Evolutionary conservation across 2,888 invertebrate species (phyloP).

Genomic region (Hecatera dysodea): DNA sequence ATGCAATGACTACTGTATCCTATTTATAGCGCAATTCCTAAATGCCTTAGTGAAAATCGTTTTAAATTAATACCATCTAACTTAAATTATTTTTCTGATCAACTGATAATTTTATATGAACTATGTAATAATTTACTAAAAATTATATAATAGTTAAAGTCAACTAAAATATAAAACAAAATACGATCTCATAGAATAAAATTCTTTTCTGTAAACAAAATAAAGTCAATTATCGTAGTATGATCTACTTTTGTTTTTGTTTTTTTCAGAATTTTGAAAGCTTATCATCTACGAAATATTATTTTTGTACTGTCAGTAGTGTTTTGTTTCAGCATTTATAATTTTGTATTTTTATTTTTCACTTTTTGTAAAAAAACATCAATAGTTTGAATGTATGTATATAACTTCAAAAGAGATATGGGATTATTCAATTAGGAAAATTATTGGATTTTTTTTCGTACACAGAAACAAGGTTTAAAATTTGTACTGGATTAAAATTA

Average conservation of each 20-base stretch:
- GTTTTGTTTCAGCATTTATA: constrained; percentile 35
- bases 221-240: constrained; percentile 2
- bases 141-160: not conserved
- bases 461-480: constrained; percentile 19
- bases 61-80: constrained; percentile 22
- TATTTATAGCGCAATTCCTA: constrained; percentile 45
- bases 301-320: constrained; percentile 75
- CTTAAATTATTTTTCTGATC: not conserved
- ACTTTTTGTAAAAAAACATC: constrained; percentile 62
- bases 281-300: constrained; percentile 71
- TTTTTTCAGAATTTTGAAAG: constrained; percentile 56
- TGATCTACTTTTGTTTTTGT: constrained; percentile 5
- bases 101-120: constrained; percentile 6
- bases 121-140: constrained; percentile 8
- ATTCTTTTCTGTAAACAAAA: not conserved
- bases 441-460: constrained; percentile 12
- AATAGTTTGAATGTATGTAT: constrained; percentile 60
- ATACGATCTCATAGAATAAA: too few relatives aligned
- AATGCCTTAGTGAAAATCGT: constrained; percentile 42
- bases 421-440: constrained; percentile 61
- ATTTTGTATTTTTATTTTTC: constrained; percentile 42
- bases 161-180: not conserved
- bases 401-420: constrained; percentile 68
- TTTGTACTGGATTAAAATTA: constrained; percentile 33
- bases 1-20: constrained; percentile 50